Evolutionary conservation across 2,113 vertebrate genomes (phyloP).

Genomic region (Hippopotamus amphibius): DNA sequence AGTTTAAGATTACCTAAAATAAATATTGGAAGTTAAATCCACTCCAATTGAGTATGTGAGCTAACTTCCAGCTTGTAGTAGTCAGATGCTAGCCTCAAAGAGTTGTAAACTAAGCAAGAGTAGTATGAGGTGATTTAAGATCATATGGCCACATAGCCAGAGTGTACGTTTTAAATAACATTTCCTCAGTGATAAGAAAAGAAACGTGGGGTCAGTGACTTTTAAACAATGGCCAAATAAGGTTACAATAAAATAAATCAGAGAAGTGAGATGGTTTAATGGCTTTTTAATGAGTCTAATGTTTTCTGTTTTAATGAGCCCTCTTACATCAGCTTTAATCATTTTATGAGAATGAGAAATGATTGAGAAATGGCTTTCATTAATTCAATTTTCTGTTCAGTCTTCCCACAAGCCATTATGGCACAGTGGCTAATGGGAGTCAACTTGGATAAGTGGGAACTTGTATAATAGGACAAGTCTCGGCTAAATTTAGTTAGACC

Average conservation of each 20-base stretch:
- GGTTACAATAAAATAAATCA: conserved; percentile 92
- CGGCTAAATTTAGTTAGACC: conserved; percentile 71
- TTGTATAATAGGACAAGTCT: conserved; percentile 59
- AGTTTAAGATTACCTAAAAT: conserved; percentile 59
- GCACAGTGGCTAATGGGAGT: conserved; percentile 81
- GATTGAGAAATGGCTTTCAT: conserved; percentile 93
- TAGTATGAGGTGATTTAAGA: neutral
- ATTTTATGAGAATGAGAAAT: conserved; percentile 95
- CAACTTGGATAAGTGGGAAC: conserved; percentile 73
- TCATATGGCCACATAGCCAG: neutral
- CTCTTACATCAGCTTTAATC: conserved; percentile 96
- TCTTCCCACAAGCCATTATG: conserved; percentile 88
- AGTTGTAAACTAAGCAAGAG: neutral
- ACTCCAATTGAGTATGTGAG: conserved; percentile 14
- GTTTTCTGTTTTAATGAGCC: conserved; percentile 97
- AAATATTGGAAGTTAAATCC: conserved; percentile 56
- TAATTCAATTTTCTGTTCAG: conserved; percentile 95
- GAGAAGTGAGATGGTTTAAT: conserved; percentile 93
- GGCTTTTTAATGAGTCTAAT: conserved; percentile 97
- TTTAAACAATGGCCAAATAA: conserved; percentile 84
- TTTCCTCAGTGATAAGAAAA: conserved; percentile 64
- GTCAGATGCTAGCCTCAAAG: conserved; percentile 28
- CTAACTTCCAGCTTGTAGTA: neutral
- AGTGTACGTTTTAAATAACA: neutral
- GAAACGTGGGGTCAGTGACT: conserved; percentile 75